Percentiles rank a stretch among this genome's conserved stretches.
Conservation (phyloP, 2,113 vertebrate genomes). For the Otus sunia region DNA sequence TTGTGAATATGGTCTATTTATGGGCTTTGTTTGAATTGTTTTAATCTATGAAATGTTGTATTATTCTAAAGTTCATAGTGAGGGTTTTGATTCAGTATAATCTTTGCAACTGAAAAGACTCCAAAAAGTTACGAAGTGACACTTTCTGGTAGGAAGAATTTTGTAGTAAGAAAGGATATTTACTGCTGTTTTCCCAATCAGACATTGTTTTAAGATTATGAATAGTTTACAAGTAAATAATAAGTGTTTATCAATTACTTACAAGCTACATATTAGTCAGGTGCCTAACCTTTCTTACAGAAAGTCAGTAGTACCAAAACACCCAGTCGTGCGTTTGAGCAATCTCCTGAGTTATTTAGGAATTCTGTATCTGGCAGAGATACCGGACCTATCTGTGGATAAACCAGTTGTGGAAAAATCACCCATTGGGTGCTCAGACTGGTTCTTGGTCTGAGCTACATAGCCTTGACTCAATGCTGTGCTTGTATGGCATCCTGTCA, state of each 20-base stretch:
- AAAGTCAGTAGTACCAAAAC: background rate
- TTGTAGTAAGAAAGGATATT: background rate
- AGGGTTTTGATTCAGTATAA: background rate
- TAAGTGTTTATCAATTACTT: background rate
- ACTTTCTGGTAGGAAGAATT: background rate
- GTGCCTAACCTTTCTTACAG: rapidly evolving
- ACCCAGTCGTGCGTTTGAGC: background rate
- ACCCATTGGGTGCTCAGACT: background rate
- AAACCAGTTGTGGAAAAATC: background rate
- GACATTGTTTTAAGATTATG: background rate
- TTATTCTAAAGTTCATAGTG: background rate
- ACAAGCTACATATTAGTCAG: too few species aligned
- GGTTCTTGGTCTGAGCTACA: background rate
- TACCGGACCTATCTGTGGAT: background rate
- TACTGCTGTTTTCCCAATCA: background rate
- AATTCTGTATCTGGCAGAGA: background rate
- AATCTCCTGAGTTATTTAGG: background rate
- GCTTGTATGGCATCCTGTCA: background rate
- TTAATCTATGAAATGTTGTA: background rate
- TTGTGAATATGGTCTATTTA: background rate
- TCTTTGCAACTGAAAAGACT: background rate
- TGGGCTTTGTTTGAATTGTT: background rate
- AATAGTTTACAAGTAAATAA: background rate
- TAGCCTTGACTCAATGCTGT: background rate
- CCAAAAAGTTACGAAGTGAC: background rate